Conservation (phyloP, 2,797 vertebrate genomes). For the Danio aesculapii region DNA sequence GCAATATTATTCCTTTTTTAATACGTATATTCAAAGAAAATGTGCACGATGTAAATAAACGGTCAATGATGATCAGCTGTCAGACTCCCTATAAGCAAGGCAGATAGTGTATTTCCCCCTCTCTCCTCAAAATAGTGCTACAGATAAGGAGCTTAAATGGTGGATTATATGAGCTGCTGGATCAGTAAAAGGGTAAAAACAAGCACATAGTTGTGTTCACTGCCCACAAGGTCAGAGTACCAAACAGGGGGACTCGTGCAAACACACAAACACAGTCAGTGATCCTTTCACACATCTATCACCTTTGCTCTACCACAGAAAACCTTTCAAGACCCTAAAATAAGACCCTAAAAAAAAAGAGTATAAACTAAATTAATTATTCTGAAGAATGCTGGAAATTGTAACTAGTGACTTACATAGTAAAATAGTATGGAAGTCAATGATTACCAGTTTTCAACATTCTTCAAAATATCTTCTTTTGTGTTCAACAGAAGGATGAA, state of each 20-base stretch:
- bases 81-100: conserved; percentile 58
- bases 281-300: not conserved
- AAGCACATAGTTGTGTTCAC: conserved; percentile 59
- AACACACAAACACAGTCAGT: conserved; percentile 13
- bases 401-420: too few species aligned
- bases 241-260: conserved; percentile 34
- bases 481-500: too few species aligned
- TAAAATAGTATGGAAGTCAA: too few species aligned
- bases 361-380: too few species aligned
- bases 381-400: too few species aligned
- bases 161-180: conserved; percentile 74
- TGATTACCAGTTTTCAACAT: too few species aligned
- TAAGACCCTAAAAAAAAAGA: too few species aligned
- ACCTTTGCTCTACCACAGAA: not conserved
- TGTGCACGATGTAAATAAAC: not conserved
- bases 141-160: conserved; percentile 77
- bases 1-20: not conserved
- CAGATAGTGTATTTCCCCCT: conserved; percentile 65
- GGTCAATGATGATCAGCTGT: conserved; percentile 30
- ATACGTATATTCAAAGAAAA: not conserved
- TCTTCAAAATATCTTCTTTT: too few species aligned
- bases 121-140: conserved; percentile 69
- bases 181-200: conserved; percentile 70
- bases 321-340: not conserved
- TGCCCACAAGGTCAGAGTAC: conserved; percentile 69